These are phyloP conservation scores for Diarsia rubi DNA, from an alignment of 2,888 invertebrate species.

Conservation along the genomic window DNA sequence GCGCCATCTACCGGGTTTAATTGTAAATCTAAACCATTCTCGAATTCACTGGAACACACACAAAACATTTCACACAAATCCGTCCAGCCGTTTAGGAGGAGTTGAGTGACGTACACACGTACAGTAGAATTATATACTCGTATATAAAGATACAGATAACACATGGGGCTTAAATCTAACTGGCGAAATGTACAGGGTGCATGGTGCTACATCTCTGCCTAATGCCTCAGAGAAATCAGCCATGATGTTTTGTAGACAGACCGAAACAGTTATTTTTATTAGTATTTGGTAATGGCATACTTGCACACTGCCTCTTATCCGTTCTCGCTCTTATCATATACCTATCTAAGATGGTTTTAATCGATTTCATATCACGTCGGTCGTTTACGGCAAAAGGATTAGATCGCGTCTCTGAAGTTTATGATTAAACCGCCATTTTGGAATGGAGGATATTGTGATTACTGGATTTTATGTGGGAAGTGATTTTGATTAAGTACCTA, in stretches of 20 bases:
- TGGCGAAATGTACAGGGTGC: neutral
- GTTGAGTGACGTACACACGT: too few species aligned
- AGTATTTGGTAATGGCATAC: neutral
- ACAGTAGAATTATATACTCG: too few species aligned
- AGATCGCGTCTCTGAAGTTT: slow-evolving; percentile 42
- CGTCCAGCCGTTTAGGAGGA: too few species aligned
- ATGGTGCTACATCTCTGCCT: neutral
- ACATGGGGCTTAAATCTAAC: neutral
- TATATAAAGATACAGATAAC: too few species aligned
- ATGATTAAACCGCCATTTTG: slow-evolving; percentile 30
- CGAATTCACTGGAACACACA: too few species aligned
- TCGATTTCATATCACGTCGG: slow-evolving; percentile 43
- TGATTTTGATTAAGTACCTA: slow-evolving; percentile 9
- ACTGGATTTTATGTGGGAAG: neutral
- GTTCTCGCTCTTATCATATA: slow-evolving; percentile 3
- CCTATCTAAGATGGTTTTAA: slow-evolving; percentile 33
- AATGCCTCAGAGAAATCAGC: neutral
- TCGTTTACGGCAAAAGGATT: slow-evolving; percentile 16
- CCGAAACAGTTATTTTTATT: neutral
- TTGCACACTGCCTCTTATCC: neutral
- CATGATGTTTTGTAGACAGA: neutral
- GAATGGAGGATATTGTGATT: slow-evolving; percentile 14
- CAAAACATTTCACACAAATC: too few species aligned
- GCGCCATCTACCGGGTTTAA: too few species aligned
- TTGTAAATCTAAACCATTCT: too few species aligned